Evolutionary conservation across 2,797 vertebrate species (phyloP).

Genomic region (Bradypus variegatus): DNA sequence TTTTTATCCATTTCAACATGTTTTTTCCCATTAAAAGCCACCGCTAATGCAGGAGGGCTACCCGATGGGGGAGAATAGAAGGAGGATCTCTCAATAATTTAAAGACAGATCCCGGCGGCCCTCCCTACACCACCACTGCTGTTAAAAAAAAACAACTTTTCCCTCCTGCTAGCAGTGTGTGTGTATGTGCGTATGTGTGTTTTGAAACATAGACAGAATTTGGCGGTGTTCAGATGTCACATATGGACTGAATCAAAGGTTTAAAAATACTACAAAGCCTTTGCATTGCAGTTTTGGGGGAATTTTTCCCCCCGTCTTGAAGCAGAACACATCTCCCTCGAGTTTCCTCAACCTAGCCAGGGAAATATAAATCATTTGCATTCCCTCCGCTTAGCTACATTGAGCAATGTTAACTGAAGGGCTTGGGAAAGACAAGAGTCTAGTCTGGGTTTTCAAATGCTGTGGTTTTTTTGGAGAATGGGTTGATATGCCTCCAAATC

Average conservation of each 20-base stretch:
- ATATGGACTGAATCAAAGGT: slow-evolving; percentile 75
- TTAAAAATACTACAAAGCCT: slow-evolving; percentile 73
- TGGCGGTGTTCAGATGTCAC: slow-evolving; percentile 71
- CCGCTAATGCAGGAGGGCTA: not conserved
- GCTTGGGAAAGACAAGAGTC: slow-evolving; percentile 38
- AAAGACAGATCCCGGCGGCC: slow-evolving; percentile 32
- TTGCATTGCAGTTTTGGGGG: slow-evolving; percentile 59
- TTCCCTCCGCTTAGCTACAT: slow-evolving; percentile 54
- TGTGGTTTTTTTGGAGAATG: slow-evolving; percentile 46
- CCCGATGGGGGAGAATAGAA: not conserved
- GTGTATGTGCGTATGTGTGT: slow-evolving; percentile 31
- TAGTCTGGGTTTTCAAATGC: slow-evolving; percentile 45
- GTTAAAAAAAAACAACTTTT: slow-evolving; percentile 60
- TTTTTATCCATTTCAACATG: slow-evolving; percentile 17
- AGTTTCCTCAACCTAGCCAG: slow-evolving; percentile 65
- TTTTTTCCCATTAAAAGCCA: slow-evolving; percentile 32
- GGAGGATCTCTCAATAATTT: slow-evolving; percentile 41
- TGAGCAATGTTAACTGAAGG: slow-evolving; percentile 61
- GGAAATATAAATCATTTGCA: slow-evolving; percentile 66
- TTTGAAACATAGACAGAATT: slow-evolving; percentile 60
- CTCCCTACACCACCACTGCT: slow-evolving; percentile 16
- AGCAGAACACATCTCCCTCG: slow-evolving; percentile 68
- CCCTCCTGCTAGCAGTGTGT: slow-evolving; percentile 37
- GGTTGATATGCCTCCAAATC: not conserved
- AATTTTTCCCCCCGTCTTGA: slow-evolving; percentile 52